Percentiles rank a stretch among this genome's conserved stretches.
These are phyloP conservation scores for Calephelis nemesis DNA, from an alignment of 1,140 invertebrate genomes.

Conservation along the genomic window DNA sequence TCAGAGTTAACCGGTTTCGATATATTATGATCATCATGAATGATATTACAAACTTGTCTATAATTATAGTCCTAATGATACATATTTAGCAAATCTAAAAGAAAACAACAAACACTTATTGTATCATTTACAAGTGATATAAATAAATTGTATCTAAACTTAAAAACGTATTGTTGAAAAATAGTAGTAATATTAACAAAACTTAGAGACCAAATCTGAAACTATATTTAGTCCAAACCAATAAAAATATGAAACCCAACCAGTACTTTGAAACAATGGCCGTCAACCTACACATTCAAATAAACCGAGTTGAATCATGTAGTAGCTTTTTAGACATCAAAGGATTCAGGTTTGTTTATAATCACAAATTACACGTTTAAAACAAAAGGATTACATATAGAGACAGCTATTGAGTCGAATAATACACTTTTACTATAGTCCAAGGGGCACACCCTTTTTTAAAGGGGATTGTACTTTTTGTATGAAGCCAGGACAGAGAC, in stretches of 20 bases:
- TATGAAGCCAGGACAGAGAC: too few species aligned
- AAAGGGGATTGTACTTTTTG: too few species aligned
- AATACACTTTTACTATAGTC: constrained; percentile 34
- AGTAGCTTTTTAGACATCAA: constrained; percentile 28
- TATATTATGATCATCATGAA: too few species aligned
- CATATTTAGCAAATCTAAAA: too few species aligned
- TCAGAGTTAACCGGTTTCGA: too few species aligned
- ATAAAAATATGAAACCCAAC: not conserved
- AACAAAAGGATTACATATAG: constrained; percentile 35
- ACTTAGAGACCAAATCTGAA: constrained; percentile 3
- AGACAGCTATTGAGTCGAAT: constrained; percentile 34
- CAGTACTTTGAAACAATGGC: constrained; percentile 1
- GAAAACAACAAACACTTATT: too few species aligned
- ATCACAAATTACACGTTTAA: constrained; percentile 35
- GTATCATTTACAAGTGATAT: too few species aligned
- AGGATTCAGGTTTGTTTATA: constrained; percentile 33
- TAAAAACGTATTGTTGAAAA: too few species aligned
- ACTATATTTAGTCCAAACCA: not conserved
- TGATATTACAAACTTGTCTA: too few species aligned
- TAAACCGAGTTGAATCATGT: constrained; percentile 3
- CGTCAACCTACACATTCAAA: constrained; percentile 4
- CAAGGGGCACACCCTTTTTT: not conserved
- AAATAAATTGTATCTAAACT: too few species aligned
- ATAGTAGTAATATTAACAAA: not conserved
- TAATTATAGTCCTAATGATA: too few species aligned